phyloP scores from a whole-genome alignment of 2,888 invertebrate species.

The Dichetophora obliterata region DNA sequence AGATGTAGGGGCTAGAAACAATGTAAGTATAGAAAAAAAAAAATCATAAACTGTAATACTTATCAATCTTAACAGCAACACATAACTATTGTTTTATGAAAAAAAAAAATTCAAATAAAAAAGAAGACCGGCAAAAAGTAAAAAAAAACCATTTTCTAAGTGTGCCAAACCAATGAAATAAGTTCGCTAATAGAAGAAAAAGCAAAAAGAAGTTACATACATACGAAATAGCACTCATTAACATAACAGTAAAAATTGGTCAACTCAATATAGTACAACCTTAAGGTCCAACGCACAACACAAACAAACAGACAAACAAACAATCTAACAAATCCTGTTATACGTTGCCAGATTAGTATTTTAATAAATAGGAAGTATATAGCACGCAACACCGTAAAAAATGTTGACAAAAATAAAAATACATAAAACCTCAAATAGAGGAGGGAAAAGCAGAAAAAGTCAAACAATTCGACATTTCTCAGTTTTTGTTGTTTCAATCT shows the following conservation, averaged over 20 bases:
- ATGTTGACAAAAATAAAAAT: not conserved
- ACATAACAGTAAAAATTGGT: conserved; percentile 17
- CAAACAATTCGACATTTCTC: not conserved
- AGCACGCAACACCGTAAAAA: conserved; percentile 5
- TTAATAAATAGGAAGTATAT: conserved; percentile 6
- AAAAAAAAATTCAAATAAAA: not conserved
- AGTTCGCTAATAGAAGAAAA: not conserved
- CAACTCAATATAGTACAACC: not conserved
- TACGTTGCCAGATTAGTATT: not conserved
- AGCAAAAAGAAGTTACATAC: not conserved
- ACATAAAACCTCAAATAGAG: not conserved
- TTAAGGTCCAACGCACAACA: not conserved
- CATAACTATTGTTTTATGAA: not conserved
- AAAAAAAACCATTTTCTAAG: conserved; percentile 37
- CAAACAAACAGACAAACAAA: not conserved
- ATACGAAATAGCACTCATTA: conserved; percentile 23
- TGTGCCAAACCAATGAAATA: conserved; percentile 65
- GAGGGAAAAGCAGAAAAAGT: not conserved
- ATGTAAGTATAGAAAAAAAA: conserved; percentile 77
- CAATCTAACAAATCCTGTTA: no score
- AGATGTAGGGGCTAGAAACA: conserved; percentile 90
- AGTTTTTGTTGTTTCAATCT: no score
- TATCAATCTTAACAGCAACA: not conserved
- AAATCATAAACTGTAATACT: conserved; percentile 9
- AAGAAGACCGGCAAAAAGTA: conserved; percentile 21